Conservation (phyloP, 2,797 vertebrate species). For the Mallotus villosus region DNA sequence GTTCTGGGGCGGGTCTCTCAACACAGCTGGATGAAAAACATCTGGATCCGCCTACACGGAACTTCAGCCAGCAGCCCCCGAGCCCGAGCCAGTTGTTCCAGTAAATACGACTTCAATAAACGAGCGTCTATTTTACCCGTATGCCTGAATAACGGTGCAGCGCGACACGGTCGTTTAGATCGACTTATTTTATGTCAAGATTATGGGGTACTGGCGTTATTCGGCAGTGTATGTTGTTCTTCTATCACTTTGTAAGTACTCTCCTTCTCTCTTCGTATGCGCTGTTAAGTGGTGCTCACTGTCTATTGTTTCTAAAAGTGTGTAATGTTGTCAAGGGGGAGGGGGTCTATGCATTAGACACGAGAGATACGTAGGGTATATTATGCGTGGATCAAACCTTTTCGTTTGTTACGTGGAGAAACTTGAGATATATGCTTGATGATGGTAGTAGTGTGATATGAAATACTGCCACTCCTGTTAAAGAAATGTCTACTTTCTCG, state of each 20-base stretch:
- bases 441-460: not conserved
- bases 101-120: conserved; percentile 35
- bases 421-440: not conserved
- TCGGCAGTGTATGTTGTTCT: conserved; percentile 50
- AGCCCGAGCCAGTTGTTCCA: conserved; percentile 35
- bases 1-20: conserved; percentile 78
- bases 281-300: conserved; percentile 25
- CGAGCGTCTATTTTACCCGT: conserved; percentile 25
- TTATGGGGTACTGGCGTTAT: conserved; percentile 60
- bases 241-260: conserved; percentile 59
- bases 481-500: not conserved
- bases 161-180: conserved; percentile 14
- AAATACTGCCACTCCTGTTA: not conserved
- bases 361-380: not conserved
- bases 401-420: not conserved
- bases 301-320: conserved; percentile 31
- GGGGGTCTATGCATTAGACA: conserved; percentile 1
- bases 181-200: conserved; percentile 28
- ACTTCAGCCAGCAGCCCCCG: conserved; percentile 39
- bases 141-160: conserved; percentile 7
- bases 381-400: not conserved
- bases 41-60: conserved; percentile 79
- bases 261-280: conserved; percentile 33
- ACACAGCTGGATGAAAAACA: conserved; percentile 86
- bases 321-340: conserved; percentile 15